Base-by-base conservation (phyloP, 2,888 invertebrate genomes). In the Athalia circularis region DNA sequence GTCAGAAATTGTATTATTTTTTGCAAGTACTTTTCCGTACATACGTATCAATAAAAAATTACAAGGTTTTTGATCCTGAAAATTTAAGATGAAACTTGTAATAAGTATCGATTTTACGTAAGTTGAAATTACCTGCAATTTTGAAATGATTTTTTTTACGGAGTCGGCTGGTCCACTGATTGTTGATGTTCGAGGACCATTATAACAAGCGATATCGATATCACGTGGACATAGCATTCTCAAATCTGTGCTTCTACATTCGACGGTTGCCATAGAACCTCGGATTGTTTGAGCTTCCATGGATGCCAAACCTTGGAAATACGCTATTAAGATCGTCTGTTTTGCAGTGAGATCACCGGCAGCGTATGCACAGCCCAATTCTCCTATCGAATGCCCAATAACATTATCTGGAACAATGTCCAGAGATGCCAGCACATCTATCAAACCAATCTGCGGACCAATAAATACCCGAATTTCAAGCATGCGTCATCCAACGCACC, bases 251-350 rank as follows among this genome's bases (percentile, higher is more conserved):
- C 92, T 93, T 0, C 94, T 92, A 61, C 94, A 86, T 13, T 96
- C 97, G 5, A 97, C 93, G 4, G 97, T 96, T 61, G 98, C 98
- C 98, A 98, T 98, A 47, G 95, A 95, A 68, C 96, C 97, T 77
- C 91, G 92, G 81, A 95, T 93, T 47, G 91, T 83, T 68, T 89
- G 86, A 3, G 90, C 88, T 62, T 91, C 90, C 50, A 90, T 81
- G 7, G 91, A 90, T 0, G 95, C 95, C 80, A 93, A 91, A 0
- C 97, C 97, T 85, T 94, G 88, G 88, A 92, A 92, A 87, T 93
- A 94, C 5, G 93, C 93, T 68, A 92, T 91, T 64, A 93, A 88
- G 61, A 93, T 91, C 54, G 93, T 92, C 87, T 94, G 93, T 85
- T 93, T 93, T 1, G 92, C 91, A 13, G 93, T 93, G 79, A 94